Percentiles rank a stretch among this genome's conserved stretches.
Conservation (phyloP, 2,113 vertebrate genomes). For the Mesembrinibis cayennensis region DNA sequence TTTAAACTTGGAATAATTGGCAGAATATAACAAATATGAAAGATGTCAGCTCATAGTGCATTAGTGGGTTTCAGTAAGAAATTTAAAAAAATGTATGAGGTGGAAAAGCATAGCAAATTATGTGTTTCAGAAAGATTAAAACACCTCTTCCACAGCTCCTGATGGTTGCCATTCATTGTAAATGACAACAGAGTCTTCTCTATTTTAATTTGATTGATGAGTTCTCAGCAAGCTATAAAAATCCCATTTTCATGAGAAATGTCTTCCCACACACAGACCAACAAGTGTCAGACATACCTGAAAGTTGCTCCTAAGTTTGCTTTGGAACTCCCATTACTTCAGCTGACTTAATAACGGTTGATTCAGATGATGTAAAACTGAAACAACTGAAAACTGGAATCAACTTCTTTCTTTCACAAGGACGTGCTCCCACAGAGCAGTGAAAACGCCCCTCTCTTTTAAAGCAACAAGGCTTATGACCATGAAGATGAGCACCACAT, state of each 20-base stretch:
- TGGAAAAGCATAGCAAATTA: not conserved
- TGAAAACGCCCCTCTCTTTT: not conserved
- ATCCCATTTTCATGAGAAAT: constrained; percentile 1
- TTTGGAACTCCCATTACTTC: not conserved
- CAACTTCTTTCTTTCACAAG: not conserved
- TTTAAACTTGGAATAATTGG: not conserved
- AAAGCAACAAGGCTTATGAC: not conserved
- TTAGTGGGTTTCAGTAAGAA: not conserved
- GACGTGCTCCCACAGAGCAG: not conserved
- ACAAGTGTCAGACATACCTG: not conserved
- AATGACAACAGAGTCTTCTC: not conserved
- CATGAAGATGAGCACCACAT: not conserved
- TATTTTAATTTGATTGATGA: constrained; percentile 39
- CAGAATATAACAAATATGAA: not conserved
- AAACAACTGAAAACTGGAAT: not conserved
- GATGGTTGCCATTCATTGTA: constrained; percentile 20
- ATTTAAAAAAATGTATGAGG: not conserved
- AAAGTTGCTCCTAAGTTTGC: not conserved
- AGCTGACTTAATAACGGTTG: rapidly evolving
- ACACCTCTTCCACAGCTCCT: not conserved
- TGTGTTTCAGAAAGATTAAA: not conserved
- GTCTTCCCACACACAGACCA: not conserved
- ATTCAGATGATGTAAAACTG: not conserved
- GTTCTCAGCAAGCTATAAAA: not conserved
- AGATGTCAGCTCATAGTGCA: not conserved